These are phyloP conservation scores for Sipha maydis DNA, from an alignment of 2,888 invertebrate genomes.

Conservation along the genomic window DNA sequence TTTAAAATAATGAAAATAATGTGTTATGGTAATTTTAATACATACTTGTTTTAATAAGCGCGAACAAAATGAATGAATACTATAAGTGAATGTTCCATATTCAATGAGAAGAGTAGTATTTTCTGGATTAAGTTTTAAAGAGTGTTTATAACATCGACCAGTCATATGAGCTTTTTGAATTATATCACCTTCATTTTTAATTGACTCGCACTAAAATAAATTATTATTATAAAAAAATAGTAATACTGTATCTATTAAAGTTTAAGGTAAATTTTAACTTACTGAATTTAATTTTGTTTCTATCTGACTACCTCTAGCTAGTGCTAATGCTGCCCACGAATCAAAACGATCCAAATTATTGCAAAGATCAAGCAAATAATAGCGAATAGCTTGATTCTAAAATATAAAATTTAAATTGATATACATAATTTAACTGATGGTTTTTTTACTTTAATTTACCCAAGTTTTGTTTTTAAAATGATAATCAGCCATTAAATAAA, in stretches of 20 bases:
- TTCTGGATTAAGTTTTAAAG: slow-evolving; percentile 79
- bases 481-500: slow-evolving; percentile 91
- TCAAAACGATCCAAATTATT: slow-evolving; percentile 83
- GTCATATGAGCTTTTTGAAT: slow-evolving; percentile 68
- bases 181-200: slow-evolving; percentile 71
- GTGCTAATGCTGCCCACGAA: slow-evolving; percentile 92
- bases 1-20: neutral
- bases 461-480: slow-evolving; percentile 79
- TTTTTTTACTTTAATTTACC: slow-evolving; percentile 63
- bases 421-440: slow-evolving; percentile 6
- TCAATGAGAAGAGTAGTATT: slow-evolving; percentile 88
- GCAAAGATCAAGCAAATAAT: slow-evolving; percentile 85
- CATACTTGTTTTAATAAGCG: slow-evolving; percentile 81
- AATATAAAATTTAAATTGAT: slow-evolving; percentile 34
- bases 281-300: slow-evolving; percentile 82
- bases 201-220: slow-evolving; percentile 66
- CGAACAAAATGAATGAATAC: slow-evolving; percentile 89
- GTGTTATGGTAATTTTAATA: neutral
- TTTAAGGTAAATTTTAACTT: slow-evolving; percentile 29
- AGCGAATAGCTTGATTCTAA: slow-evolving; percentile 74
- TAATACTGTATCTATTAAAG: slow-evolving; percentile 18
- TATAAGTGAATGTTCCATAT: slow-evolving; percentile 89
- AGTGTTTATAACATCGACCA: slow-evolving; percentile 82
- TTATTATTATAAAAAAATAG: slow-evolving; percentile 41
- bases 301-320: slow-evolving; percentile 80